Conservation (phyloP, 2,888 invertebrate genomes). For the Hirtodrosophila trivittata region DNA sequence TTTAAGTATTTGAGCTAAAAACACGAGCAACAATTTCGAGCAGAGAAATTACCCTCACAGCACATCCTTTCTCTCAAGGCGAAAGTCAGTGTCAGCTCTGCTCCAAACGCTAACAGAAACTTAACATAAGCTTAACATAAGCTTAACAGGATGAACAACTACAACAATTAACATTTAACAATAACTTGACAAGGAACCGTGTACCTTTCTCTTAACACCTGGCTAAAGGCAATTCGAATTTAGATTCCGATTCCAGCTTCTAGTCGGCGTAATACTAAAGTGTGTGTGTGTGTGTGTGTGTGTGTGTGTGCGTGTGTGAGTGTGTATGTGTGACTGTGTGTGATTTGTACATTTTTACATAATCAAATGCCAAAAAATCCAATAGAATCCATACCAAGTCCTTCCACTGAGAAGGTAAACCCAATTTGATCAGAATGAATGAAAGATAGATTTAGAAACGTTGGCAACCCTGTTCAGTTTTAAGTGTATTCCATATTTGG, state of each 20-base stretch:
- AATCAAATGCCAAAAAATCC: slow-evolving; percentile 21
- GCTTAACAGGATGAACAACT: neutral
- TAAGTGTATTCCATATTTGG: slow-evolving; percentile 14
- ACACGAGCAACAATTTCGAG: neutral
- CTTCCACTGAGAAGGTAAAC: no score
- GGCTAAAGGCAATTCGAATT: slow-evolving; percentile 49
- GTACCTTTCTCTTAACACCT: slow-evolving; percentile 78
- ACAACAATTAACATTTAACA: slow-evolving; percentile 29
- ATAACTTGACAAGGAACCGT: slow-evolving; percentile 75
- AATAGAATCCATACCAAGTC: slow-evolving; percentile 3
- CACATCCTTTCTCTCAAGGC: no score
- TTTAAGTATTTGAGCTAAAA: no score
- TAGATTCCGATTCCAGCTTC: slow-evolving; percentile 53
- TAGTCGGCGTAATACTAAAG: slow-evolving; percentile 33
- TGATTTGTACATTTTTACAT: slow-evolving; percentile 60
- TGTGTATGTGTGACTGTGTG: slow-evolving; percentile 14
- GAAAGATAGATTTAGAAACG: no score
- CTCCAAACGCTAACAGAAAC: slow-evolving; percentile 17
- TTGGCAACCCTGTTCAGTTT: slow-evolving; percentile 8
- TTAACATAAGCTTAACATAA: neutral
- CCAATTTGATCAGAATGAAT: no score
- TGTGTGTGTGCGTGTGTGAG: neutral
- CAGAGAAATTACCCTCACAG: neutral
- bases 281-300: slow-evolving; percentile 1
- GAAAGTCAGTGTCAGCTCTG: no score